Percentiles rank a stretch among this genome's conserved stretches.
Conservation (phyloP, 2,888 invertebrate genomes). For the Lapara coniferarum region DNA sequence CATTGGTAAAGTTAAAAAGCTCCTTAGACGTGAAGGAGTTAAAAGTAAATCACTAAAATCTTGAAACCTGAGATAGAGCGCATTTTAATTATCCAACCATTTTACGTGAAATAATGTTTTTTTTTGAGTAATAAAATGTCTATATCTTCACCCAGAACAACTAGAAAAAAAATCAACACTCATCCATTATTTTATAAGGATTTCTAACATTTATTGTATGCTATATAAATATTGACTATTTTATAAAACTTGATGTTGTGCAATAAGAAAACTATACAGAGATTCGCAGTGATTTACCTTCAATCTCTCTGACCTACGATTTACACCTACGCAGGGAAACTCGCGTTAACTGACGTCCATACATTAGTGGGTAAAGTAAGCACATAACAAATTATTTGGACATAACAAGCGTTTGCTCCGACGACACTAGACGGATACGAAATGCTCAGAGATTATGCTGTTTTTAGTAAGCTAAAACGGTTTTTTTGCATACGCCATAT, state of each 20-base stretch:
- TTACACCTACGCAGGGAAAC: background rate
- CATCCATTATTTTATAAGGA: too few species aligned
- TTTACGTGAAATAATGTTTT: background rate
- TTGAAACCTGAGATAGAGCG: background rate
- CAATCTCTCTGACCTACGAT: background rate
- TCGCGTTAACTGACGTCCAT: background rate
- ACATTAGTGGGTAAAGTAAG: conserved; percentile 10
- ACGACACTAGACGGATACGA: conserved; percentile 1
- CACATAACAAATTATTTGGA: conserved; percentile 14
- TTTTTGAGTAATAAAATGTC: background rate
- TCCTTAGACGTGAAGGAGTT: background rate
- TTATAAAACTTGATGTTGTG: too few species aligned
- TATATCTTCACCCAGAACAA: background rate
- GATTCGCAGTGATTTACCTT: background rate
- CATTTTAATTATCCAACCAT: background rate
- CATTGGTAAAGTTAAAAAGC: background rate
- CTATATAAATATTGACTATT: too few species aligned
- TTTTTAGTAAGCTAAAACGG: conserved; percentile 11
- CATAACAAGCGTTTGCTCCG: conserved; percentile 16
- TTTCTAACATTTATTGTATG: too few species aligned
- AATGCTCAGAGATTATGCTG: conserved; percentile 29
- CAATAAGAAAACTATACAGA: background rate
- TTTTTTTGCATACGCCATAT: background rate
- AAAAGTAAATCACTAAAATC: conserved; percentile 6
- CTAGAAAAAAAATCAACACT: too few species aligned